A percentile compares a stretch with the other conserved stretches of the same genome.
Conservation (phyloP, 2,113 vertebrate genomes). For the Myanophis thanlyinensis region DNA sequence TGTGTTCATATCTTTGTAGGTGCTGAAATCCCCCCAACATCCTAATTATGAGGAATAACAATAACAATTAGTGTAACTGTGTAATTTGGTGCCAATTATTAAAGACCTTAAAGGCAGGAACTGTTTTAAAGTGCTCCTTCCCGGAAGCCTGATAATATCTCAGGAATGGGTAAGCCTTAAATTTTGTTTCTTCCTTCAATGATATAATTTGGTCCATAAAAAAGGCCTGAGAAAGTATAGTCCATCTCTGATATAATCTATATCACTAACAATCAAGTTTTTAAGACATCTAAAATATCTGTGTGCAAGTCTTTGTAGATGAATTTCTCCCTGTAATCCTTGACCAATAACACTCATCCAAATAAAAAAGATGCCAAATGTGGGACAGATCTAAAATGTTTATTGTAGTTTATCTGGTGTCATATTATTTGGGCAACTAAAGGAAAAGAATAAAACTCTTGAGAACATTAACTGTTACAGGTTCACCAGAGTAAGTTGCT, state of each 20-base stretch:
- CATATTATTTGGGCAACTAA: background rate
- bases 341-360: background rate
- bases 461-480: background rate
- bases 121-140: background rate
- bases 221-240: background rate
- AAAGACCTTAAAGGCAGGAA: background rate
- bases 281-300: background rate
- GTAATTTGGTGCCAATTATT: background rate
- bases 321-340: background rate
- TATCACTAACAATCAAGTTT: background rate
- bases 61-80: background rate
- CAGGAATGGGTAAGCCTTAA: background rate
- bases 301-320: background rate
- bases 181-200: background rate
- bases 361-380: background rate
- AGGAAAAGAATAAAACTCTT: background rate
- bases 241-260: background rate
- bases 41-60: background rate
- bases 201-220: background rate
- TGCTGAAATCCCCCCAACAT: background rate
- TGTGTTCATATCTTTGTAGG: background rate
- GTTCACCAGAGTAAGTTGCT: background rate
- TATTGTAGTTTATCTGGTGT: background rate
- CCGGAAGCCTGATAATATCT: background rate
- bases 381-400: background rate